phyloP scores from a whole-genome alignment of 2,888 invertebrate species.

The Drosophila austrosaltans region DNA sequence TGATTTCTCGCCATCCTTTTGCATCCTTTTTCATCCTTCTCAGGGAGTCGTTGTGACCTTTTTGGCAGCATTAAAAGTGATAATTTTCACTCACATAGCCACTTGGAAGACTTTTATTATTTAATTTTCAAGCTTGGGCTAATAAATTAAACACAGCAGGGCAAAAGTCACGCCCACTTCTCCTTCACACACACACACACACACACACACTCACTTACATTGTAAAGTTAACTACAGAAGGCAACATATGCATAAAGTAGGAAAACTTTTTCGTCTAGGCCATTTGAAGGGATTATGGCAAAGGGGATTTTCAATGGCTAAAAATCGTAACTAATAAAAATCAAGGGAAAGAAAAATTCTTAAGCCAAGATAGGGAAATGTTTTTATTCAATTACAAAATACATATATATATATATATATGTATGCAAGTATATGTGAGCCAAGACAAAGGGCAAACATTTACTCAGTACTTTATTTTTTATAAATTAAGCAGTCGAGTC shows the following conservation, averaged over 20 bases:
- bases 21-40: slow-evolving; percentile 26
- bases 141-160: slow-evolving; percentile 72
- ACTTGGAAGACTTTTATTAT: slow-evolving; percentile 76
- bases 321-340: slow-evolving; percentile 72
- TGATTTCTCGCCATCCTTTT: slow-evolving; percentile 38
- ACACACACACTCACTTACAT: too few relatives aligned
- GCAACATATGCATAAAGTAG: slow-evolving; percentile 47
- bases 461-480: slow-evolving; percentile 38
- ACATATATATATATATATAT: slow-evolving; percentile 10
- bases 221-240: slow-evolving; percentile 5
- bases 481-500: slow-evolving; percentile 72
- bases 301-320: slow-evolving; percentile 58
- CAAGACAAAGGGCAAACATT: slow-evolving; percentile 30
- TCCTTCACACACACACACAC: background rate
- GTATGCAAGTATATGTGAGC: background rate
- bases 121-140: slow-evolving; percentile 69
- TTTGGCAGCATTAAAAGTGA: slow-evolving; percentile 76
- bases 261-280: slow-evolving; percentile 38
- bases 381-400: slow-evolving; percentile 69
- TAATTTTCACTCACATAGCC: slow-evolving; percentile 70
- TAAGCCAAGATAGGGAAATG: slow-evolving; percentile 60
- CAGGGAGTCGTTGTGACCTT: slow-evolving; percentile 65
- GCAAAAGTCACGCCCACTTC: slow-evolving; percentile 35
- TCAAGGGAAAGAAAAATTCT: slow-evolving; percentile 51
- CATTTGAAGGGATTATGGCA: slow-evolving; percentile 9